These are phyloP conservation scores for Alcedo quadribrachys DNA, from an alignment of 2,797 vertebrate species.

Conservation along the genomic window DNA sequence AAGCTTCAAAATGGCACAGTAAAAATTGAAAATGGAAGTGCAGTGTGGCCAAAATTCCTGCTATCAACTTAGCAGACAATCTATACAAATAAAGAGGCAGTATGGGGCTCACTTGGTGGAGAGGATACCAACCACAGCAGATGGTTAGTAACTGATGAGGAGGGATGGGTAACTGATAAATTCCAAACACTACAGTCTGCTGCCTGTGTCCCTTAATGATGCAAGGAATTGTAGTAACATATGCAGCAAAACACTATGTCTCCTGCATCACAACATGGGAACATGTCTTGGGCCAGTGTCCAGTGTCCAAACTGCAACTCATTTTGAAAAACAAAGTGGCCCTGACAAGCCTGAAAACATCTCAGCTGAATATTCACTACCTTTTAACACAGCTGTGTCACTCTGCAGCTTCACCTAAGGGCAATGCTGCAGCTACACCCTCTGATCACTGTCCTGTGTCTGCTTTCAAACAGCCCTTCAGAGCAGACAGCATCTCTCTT, in stretches of 20 bases:
- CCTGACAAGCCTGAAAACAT: background rate
- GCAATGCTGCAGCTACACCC: background rate
- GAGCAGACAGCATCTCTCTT: background rate
- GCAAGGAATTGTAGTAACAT: rapidly evolving
- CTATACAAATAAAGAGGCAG: background rate
- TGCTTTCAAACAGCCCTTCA: background rate
- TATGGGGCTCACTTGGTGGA: background rate
- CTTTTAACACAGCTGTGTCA: background rate
- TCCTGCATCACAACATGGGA: rapidly evolving
- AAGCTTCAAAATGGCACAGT: background rate
- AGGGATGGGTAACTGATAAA: background rate
- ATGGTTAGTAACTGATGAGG: background rate
- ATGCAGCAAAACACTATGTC: background rate
- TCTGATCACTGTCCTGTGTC: background rate
- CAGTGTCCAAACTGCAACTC: background rate
- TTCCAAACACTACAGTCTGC: background rate
- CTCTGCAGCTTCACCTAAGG: background rate
- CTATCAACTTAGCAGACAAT: background rate
- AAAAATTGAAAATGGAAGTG: background rate
- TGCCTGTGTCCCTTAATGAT: background rate
- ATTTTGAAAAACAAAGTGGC: background rate
- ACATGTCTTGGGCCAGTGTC: background rate
- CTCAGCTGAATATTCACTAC: background rate
- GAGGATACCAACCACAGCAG: background rate
- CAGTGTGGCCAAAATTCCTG: background rate